Evolutionary conservation across 2,797 vertebrate species (phyloP).

Genomic region (Furcifer pardalis): DNA sequence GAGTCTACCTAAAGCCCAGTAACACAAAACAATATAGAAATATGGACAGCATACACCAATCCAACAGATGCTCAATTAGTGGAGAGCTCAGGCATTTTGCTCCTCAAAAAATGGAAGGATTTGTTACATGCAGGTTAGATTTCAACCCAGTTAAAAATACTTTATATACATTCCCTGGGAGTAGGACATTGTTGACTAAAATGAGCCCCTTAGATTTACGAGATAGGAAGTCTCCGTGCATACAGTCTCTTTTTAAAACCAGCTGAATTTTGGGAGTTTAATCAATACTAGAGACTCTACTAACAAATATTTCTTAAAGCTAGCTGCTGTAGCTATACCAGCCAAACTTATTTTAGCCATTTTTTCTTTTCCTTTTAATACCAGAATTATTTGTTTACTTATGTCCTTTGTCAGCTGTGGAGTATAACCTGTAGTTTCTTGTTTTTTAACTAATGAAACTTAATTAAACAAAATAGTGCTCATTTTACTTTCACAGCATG

Average conservation of each 20-base stretch:
- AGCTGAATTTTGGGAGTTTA: not conserved
- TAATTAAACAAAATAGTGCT: not conserved
- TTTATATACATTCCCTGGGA: not conserved
- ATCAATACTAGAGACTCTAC: not conserved
- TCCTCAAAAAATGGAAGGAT: not conserved
- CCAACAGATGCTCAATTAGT: not conserved
- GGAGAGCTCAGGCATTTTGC: not conserved
- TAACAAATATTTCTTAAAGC: not conserved
- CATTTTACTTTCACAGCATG: not conserved
- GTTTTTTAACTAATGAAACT: not conserved
- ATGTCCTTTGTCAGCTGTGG: not conserved
- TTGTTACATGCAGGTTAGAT: not conserved
- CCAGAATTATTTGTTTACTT: not conserved
- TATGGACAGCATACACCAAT: too few relatives aligned
- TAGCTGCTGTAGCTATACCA: not conserved
- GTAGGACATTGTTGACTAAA: not conserved
- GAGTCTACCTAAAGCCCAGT: too few relatives aligned
- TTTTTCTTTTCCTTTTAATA: not conserved
- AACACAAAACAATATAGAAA: not conserved
- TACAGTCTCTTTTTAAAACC: not conserved
- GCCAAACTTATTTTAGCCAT: not conserved
- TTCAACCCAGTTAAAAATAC: not conserved
- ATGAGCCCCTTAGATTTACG: not conserved
- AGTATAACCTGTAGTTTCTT: not conserved
- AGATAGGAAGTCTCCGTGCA: not conserved